Evolutionary conservation across 2,888 invertebrate species (phyloP), one percentile per base, ranked within the genome.

Genomic region (Bruchidius siliquastri): DNA sequence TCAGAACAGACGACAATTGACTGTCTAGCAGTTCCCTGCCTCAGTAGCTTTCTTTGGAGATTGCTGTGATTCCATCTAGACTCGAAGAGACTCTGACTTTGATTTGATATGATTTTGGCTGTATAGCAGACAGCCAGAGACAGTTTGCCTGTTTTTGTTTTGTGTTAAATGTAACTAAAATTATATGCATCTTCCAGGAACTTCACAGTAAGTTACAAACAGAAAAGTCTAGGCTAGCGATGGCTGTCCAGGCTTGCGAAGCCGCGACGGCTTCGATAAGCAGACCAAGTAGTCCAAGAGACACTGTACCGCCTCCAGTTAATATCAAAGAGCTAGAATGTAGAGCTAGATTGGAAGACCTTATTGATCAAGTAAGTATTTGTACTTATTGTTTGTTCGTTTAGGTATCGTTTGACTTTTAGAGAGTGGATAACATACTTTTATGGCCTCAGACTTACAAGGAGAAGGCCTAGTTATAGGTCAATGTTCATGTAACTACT

Each of bases 191-290:
- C 1, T 81, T 84, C 0, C 81, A 91, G 88, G 87, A 85, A 49
- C 89, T 97, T 79, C 94, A 96, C 85, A 94, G 94, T 82, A 95
- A 95, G 78, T 88, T 98, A n/a, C 95, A 96, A 86, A 91, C 90
- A 0, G 96, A 97, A 86, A 97, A 96, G 88, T 90, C 93, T 0
- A 91, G 96, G 0, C 88, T 98, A 0, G 94, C 94, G 0, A 89
- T 93, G 0, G 96, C 97, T 0, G 94, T 96, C 0, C 96, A 97
- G 80, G 96, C 96, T 0, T 98, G 97, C 84, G 96, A 96, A 82
- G 96, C 96, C 1, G 96, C 96, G 0, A 95, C 96, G 0, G 95
- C 96, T 0, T 96, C 95, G 0, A 94, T 97, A 22, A 96, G 96
- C 72, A 89, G 96, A 3, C 96, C 97, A 0, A 94, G 95, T 67